Base-by-base conservation (phyloP, 2,113 vertebrate genomes). In the Odontophorus gujanensis region DNA sequence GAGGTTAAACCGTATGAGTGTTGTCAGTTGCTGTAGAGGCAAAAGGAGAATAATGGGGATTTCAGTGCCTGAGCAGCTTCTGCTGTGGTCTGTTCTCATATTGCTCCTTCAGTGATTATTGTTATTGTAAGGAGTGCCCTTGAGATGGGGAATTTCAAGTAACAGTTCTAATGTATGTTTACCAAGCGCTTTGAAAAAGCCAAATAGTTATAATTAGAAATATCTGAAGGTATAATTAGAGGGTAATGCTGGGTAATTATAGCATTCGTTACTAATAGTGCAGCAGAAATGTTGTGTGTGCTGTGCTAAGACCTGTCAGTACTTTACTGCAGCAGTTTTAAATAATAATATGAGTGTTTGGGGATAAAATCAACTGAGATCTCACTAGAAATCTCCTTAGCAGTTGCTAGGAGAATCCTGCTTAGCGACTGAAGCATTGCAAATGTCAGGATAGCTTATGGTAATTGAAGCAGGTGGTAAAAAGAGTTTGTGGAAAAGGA, bases 401-500 rank as follows among this genome's bases (percentile, higher is more conserved):
- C 78, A 85, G 81, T 91, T 91, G 85, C 90, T 74, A 63, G 71
- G 84, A 81, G 84, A 81, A 57, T 48, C 57, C 0, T 53, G 65
- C 73, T 40, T 67, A 26, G 77, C 86, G 84, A 18, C 21, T 43
- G 69, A 72, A 79, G 40, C 25, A 2, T 4, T 95, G 90, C 79
- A 81, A 50, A 68, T 72, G 87, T 82, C 74, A 86, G 66, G 69
- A 30, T 65, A 86, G 51, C 72, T 92, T n/a, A 5, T 59, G 72
- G 15, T 66, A 32, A 19, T 14, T 55, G 13, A 11, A 94, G 91
- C 87, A 91, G 87, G 94, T 89, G 89, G 59, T 50, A 10, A 87
- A 87, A 71, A 72, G 71, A 89, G 86, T 80, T 67, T 91, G 81
- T 87, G 84, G 45, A 59, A 50, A 69, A 93, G 78, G 59, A 89